Percentiles rank a stretch among this genome's conserved stretches.
phyloP scores from a whole-genome alignment of 2,797 vertebrate species.

The Coregonus ussuriensis region DNA sequence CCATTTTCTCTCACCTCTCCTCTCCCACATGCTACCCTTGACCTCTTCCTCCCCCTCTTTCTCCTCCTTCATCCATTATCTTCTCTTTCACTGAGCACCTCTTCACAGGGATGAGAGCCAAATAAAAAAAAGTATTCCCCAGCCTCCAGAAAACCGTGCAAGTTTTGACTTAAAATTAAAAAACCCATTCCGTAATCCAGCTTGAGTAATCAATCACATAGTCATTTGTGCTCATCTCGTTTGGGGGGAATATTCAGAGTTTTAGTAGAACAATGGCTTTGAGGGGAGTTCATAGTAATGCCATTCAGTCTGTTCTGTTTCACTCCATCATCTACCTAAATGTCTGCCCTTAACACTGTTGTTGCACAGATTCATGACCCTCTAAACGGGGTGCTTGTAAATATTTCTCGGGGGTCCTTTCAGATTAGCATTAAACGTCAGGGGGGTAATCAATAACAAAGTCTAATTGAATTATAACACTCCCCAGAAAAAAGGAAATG shows the following conservation, averaged over 20 bases:
- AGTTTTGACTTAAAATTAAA: not conserved
- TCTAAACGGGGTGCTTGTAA: slow-evolving; percentile 19
- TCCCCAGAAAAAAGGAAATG: slow-evolving; percentile 25
- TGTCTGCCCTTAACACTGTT: slow-evolving; percentile 30
- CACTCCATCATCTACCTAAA: slow-evolving; percentile 31
- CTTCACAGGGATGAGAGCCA: slow-evolving; percentile 16
- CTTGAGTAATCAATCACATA: not conserved
- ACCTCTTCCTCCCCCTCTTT: slow-evolving; percentile 5
- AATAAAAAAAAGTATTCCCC: not conserved
- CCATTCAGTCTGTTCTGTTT: slow-evolving; percentile 5
- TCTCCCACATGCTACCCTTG: not conserved
- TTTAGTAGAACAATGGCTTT: not conserved
- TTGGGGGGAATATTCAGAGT: not conserved
- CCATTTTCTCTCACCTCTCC: slow-evolving; percentile 11
- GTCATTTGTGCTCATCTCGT: slow-evolving; percentile 2
- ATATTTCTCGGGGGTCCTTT: slow-evolving; percentile 37
- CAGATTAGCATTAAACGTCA: slow-evolving; percentile 46
- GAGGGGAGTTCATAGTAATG: slow-evolving; percentile 8
- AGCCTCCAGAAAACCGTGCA: slow-evolving; percentile 9
- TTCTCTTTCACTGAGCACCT: not conserved
- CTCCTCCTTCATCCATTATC: not conserved
- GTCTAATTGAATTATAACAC: slow-evolving; percentile 48
- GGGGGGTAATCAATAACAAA: slow-evolving; percentile 46
- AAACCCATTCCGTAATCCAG: not conserved
- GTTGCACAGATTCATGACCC: slow-evolving; percentile 38